phyloP scores from a whole-genome alignment of 2,113 vertebrate species.

The Aldabrachelys gigantea region DNA sequence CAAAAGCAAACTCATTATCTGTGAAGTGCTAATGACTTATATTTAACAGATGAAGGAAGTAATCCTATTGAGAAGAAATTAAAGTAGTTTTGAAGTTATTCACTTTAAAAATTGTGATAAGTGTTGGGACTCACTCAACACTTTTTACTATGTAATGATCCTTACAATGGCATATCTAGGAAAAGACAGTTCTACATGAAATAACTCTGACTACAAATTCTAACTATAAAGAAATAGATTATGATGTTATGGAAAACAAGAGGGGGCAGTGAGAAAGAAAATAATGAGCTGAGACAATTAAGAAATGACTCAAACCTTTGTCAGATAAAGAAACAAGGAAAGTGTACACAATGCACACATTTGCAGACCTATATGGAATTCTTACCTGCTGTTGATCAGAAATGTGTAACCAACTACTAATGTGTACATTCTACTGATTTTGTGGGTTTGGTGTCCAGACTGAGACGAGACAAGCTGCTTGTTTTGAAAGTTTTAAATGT shows the following conservation, averaged over 20 bases:
- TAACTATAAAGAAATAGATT: neutral
- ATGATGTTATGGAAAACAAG: neutral
- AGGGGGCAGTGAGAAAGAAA: neutral
- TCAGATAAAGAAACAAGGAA: neutral
- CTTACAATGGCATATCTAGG: neutral
- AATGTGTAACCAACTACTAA: neutral
- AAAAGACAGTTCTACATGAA: neutral
- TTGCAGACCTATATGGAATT: neutral
- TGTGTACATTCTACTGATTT: no score
- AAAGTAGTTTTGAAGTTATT: neutral
- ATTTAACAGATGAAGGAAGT: neutral
- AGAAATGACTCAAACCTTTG: neutral
- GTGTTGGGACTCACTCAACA: neutral
- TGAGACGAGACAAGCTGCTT: neutral
- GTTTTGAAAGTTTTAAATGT: neutral
- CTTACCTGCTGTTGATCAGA: neutral
- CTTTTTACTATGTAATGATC: neutral
- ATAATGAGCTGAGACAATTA: neutral
- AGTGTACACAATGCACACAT: neutral
- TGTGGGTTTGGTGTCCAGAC: neutral
- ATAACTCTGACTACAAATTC: neutral
- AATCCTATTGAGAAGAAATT: neutral
- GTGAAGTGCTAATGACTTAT: neutral
- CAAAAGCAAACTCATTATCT: neutral
- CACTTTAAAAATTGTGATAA: neutral